Percentiles rank a stretch among this genome's conserved stretches.
Conservation (phyloP, 1,140 invertebrate species). For the Tetramorium parvispinum region DNA sequence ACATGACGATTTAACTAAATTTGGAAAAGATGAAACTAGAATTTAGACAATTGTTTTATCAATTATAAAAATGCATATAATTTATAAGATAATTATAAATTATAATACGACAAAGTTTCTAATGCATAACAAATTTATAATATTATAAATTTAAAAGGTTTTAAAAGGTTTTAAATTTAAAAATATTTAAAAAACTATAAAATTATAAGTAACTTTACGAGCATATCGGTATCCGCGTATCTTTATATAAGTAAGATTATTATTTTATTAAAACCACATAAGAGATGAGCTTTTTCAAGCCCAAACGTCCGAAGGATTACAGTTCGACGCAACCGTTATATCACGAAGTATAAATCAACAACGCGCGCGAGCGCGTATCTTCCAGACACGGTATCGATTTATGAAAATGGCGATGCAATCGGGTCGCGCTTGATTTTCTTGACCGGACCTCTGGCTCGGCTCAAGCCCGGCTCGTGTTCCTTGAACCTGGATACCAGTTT, state of each 20-base stretch:
- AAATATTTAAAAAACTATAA: not conserved
- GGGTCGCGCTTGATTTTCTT: slow-evolving; percentile 14
- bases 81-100: not conserved
- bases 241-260: not conserved
- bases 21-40: not conserved
- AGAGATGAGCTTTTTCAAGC: no score
- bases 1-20: not conserved
- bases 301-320: no score
- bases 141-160: not conserved
- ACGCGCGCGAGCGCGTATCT: slow-evolving; percentile 1
- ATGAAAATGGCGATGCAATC: slow-evolving; percentile 29
- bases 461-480: slow-evolving; percentile 6
- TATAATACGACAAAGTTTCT: not conserved
- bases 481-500: slow-evolving; percentile 42
- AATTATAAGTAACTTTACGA: not conserved
- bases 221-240: not conserved
- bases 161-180: no score
- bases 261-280: no score
- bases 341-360: not conserved
- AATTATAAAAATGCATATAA: not conserved
- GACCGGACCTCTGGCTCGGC: not conserved
- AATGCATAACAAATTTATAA: not conserved
- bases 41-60: not conserved
- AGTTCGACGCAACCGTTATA: not conserved
- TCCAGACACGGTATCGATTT: slow-evolving; percentile 37